Evolutionary conservation across 2,888 invertebrate genomes (phyloP).

Genomic region (Tubiluchus corallicola): DNA sequence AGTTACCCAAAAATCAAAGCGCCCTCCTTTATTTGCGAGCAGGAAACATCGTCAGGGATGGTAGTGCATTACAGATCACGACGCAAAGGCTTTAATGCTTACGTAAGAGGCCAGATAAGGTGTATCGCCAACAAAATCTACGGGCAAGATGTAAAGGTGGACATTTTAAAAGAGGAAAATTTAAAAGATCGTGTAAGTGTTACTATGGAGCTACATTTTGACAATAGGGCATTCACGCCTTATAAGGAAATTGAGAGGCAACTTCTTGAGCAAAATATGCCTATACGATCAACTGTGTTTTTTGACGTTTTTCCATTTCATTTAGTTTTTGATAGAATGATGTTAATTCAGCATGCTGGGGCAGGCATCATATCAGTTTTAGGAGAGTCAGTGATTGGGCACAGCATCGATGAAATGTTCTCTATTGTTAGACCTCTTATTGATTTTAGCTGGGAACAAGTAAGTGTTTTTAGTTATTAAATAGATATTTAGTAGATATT

Average conservation of each 20-base stretch:
- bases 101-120: no score
- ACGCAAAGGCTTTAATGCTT: constrained; percentile 78
- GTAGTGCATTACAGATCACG: constrained; percentile 54
- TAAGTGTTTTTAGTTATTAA: no score
- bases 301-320: constrained; percentile 31
- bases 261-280: constrained; percentile 1
- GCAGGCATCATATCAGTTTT: constrained; percentile 23
- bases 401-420: constrained; percentile 78
- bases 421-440: constrained; percentile 76
- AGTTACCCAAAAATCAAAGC: constrained; percentile 75
- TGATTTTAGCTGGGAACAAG: constrained; percentile 82
- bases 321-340: constrained; percentile 24
- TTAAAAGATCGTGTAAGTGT: constrained; percentile 80
- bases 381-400: constrained; percentile 27
- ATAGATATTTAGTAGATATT: no score
- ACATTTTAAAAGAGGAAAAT: constrained; percentile 64
- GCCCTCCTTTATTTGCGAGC: constrained; percentile 90
- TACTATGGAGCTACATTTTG: constrained; percentile 79
- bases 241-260: constrained; percentile 15
- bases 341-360: constrained; percentile 25
- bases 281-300: constrained; percentile 17
- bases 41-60: constrained; percentile 77
- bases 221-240: constrained; percentile 46
- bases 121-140: no score
- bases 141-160: constrained; percentile 75